These are phyloP conservation scores for Orbicella faveolata DNA, from an alignment of 64 coral and sea anemone genomes.

Conservation along the genomic window DNA sequence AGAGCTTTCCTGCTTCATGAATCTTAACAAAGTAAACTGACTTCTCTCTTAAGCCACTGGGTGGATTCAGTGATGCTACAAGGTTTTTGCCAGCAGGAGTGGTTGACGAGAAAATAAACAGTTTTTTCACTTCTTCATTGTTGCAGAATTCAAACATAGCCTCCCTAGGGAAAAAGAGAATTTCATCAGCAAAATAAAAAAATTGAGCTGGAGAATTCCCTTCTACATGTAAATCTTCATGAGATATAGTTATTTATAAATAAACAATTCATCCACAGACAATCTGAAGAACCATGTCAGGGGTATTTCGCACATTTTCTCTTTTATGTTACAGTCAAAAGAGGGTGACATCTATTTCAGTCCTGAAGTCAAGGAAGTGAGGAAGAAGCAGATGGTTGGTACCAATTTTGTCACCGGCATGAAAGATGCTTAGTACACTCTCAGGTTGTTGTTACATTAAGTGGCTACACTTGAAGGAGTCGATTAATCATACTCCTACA, in stretches of 20 bases:
- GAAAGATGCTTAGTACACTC: too few species aligned
- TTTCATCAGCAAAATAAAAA: background rate
- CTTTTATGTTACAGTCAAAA: too few species aligned
- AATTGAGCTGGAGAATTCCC: background rate
- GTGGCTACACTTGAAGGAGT: too few species aligned
- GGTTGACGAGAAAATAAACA: constrained; percentile 71
- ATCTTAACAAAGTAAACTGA: constrained; percentile 91
- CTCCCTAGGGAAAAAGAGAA: constrained; percentile 41
- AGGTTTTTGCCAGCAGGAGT: constrained; percentile 62
- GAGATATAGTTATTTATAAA: background rate
- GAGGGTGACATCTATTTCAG: too few species aligned
- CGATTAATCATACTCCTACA: too few species aligned
- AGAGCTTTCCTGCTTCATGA: constrained; percentile 71
- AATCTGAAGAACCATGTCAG: too few species aligned
- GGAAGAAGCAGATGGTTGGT: too few species aligned
- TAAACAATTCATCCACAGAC: background rate
- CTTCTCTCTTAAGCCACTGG: constrained; percentile 71
- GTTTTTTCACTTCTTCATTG: constrained; percentile 84
- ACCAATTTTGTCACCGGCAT: too few species aligned
- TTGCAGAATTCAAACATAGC: constrained; percentile 99
- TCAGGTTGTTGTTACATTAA: too few species aligned
- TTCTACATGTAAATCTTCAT: background rate
- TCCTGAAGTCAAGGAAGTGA: too few species aligned
- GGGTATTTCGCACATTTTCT: too few species aligned
- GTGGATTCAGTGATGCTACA: constrained; percentile 75